phyloP scores from a whole-genome alignment of 2,797 vertebrate genomes.

The Mus caroli region DNA sequence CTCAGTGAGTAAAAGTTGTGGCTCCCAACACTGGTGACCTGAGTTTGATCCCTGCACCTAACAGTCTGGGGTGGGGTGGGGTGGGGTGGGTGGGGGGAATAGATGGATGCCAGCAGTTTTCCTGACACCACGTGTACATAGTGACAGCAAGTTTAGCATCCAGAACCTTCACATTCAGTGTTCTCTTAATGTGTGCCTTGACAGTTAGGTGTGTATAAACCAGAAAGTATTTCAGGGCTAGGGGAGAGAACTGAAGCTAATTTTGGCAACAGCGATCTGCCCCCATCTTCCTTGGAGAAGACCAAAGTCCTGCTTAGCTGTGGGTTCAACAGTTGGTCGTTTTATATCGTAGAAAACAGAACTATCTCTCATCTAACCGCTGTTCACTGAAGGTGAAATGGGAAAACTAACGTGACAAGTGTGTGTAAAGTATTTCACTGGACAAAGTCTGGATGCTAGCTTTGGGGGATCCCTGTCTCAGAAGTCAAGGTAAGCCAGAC shows the following conservation, averaged over 20 bases:
- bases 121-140: not conserved
- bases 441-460: not conserved
- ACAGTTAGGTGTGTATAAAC: not conserved
- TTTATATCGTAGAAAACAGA: not conserved
- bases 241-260: not conserved
- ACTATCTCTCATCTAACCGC: not conserved
- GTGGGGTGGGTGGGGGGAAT: not conserved
- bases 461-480: not conserved
- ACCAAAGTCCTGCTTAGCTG: not conserved
- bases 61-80: no score
- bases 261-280: not conserved
- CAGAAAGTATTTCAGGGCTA: not conserved
- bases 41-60: not conserved
- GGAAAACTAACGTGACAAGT: not conserved
- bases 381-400: not conserved
- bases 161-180: not conserved
- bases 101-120: fast-evolving
- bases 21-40: not conserved
- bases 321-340: not conserved
- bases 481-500: not conserved
- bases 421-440: not conserved
- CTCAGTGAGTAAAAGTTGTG: not conserved
- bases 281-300: not conserved
- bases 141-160: not conserved
- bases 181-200: not conserved